Evolutionary conservation across 2,888 invertebrate genomes (phyloP), one percentile per base, ranked within the genome.

Genomic region (Nomada ruficornis): DNA sequence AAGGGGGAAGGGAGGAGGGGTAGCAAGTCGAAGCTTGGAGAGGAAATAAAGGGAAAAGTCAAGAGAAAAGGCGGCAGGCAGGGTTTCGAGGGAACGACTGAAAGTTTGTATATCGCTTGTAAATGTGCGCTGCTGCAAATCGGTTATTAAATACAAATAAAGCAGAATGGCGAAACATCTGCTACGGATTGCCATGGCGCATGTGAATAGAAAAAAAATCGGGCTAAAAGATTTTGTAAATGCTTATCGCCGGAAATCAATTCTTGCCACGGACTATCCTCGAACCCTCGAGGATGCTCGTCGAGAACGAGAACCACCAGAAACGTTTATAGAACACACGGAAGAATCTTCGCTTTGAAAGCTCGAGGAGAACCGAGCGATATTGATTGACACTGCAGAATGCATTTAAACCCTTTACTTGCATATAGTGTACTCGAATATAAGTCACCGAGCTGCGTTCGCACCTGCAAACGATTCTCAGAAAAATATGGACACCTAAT

Each of bases 121-220:
- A 64, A 52, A 23, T 29, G 73, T 52, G 67, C 64, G 36, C 54
- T 20, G 63, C 52, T 71, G 47, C 62, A 18, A 77, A 54, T 70
- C 78, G 77, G 68, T 79, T 79, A 79, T 77, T 72, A 65, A 68
- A 80, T 42, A 42, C 26, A 26, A 77, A 62, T 26, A 42, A 36
- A 9, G 20, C 29, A 65, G 2, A 11, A 65, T 9, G n/a, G 10
- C 2, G 69, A 29, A 54, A 42, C 54, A 72, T 64, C 44, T 47
- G 47, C 47, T 15, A 15, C 15, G 15, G 47, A 15, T 13, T 47
- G 36, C 7, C 36, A 36, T 36, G 36, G 36, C 7, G 23, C 10
- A 20, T 11, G 26, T 13, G 36, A 20, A 20, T 2, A 26, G 10
- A 50, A 57, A 42, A 57, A 57, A 50, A 18, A 7, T 18, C n/a